Base-by-base conservation (phyloP, 2,888 invertebrate species). In the Stenotaenia linearis region DNA sequence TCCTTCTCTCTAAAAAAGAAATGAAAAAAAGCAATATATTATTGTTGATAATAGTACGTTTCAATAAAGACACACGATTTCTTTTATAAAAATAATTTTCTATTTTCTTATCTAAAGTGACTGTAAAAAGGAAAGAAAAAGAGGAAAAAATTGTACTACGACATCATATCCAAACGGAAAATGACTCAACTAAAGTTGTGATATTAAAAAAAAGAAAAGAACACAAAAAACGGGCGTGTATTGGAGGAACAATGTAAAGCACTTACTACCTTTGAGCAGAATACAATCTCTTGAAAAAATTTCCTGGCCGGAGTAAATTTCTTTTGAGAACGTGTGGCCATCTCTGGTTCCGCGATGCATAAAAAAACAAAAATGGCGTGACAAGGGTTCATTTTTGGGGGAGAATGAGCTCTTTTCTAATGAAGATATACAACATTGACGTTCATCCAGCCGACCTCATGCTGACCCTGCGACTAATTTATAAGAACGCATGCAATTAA, bases 1-100 rank as follows among this genome's bases (percentile, higher is more conserved):
- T 50, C 50, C 50, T 7, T n/a, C 45, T 6, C 9, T 18, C 18
- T 18, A 50, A 50, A n/a, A 50, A 69, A 69, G 28, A 69, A 69
- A 69, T 28, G 28, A n/a, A 69, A 69, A 69, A 69, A 28, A 69
- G 28, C 25, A 69, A 69, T 69, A 69, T 69, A 69, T 69, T 28
- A 69, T 28, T 69, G 69, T 69, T 69, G 69, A 69, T 69, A 69
- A 69, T 69, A 50, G 50, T 50, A 50, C 69, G 69, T 28, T 69
- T 69, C 69, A 69, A 69, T 69, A 28, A 28, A 69, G 69, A 69
- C 69, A 69, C 69, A 69, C 25, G 69, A 69, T 69, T 69, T 69
- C 69, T 69, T 69, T 69, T 69, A 69, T 69, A 69, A 69, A 69
- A 69, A 69, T 69, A 69, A 69, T 69, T 69, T 69, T 69, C 69